Percentiles rank a stretch among this genome's conserved stretches.
Conservation (phyloP, 2,113 vertebrate genomes). For the Pitta sordida region DNA sequence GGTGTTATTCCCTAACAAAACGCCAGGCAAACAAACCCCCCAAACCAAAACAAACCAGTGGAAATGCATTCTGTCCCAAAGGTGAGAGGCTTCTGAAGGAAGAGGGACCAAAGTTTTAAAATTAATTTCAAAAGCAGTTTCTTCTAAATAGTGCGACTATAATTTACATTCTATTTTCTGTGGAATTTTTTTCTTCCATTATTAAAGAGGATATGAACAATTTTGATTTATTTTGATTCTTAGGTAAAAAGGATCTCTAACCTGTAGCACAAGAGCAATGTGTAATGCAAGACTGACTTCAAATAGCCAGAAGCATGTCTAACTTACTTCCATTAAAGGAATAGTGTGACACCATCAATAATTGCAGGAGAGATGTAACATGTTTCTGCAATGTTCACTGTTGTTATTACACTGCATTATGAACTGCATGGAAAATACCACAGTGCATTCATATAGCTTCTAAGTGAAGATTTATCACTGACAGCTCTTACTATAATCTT, state of each 20-base stretch:
- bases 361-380: background rate
- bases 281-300: background rate
- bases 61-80: background rate
- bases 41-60: too few relatives aligned
- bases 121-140: background rate
- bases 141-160: background rate
- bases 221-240: background rate
- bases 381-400: background rate
- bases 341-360: background rate
- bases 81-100: background rate
- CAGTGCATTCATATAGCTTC: background rate
- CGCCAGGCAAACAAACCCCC: background rate
- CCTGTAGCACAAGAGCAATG: background rate
- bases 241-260: background rate
- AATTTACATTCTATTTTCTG: background rate
- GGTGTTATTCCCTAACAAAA: background rate
- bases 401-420: background rate
- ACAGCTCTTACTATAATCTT: background rate
- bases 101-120: background rate
- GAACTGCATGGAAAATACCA: background rate
- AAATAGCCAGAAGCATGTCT: background rate
- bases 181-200: background rate
- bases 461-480: background rate
- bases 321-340: constrained; percentile 8
- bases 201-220: background rate